Conservation (phyloP, 2,113 vertebrate genomes). For the Chascanopsetta lugubris region DNA sequence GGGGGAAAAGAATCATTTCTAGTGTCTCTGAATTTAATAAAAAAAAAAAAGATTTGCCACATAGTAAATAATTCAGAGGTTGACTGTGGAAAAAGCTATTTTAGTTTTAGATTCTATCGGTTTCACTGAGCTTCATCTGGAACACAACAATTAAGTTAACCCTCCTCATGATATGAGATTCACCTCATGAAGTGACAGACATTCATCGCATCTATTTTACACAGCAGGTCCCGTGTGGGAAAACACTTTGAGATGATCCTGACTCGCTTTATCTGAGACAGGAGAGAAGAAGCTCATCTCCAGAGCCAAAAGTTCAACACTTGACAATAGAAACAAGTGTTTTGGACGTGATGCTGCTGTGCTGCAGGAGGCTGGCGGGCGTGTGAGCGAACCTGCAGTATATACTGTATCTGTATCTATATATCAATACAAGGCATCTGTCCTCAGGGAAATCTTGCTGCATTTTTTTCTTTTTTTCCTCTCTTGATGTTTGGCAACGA, state of each 20-base stretch:
- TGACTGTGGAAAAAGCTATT: neutral
- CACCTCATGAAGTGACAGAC: constrained; percentile 9
- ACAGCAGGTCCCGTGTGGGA: neutral
- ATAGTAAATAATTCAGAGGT: neutral
- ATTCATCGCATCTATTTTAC: constrained; percentile 20
- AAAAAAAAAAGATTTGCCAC: neutral
- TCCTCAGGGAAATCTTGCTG: constrained; percentile 30
- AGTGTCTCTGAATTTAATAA: no score
- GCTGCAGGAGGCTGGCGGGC: neutral
- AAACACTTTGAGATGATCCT: constrained; percentile 20
- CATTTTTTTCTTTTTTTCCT: no score
- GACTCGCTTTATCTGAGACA: constrained; percentile 4
- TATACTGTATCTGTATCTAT: no score
- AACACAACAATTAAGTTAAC: constrained; percentile 25
- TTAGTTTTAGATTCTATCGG: neutral
- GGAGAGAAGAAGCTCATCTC: neutral
- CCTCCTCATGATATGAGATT: constrained; percentile 26
- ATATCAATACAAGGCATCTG: constrained; percentile 16
- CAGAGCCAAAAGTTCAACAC: neutral
- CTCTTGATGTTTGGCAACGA: constrained; percentile 46
- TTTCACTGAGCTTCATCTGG: constrained; percentile 6
- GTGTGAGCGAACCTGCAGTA: neutral
- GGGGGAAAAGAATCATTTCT: no score
- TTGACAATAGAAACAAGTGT: neutral
- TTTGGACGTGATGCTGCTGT: constrained; percentile 9